phyloP scores from a whole-genome alignment of 2,888 invertebrate genomes.

The Salticus scenicus region DNA sequence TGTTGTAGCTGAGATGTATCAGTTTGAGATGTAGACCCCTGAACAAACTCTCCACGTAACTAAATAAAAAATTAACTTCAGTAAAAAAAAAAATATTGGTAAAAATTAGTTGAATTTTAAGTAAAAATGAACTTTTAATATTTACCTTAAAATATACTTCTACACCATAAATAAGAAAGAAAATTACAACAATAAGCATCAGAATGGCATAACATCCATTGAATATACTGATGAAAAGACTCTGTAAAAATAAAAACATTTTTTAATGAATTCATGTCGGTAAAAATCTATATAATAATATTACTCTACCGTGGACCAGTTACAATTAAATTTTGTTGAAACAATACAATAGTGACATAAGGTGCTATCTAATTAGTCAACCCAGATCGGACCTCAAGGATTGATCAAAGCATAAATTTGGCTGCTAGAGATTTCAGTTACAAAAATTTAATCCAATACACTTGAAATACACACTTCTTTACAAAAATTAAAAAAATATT shows the following conservation, averaged over 20 bases:
- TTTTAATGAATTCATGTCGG: too few relatives aligned
- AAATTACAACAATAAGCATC: slow-evolving; percentile 90
- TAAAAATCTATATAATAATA: too few relatives aligned
- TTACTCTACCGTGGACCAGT: too few relatives aligned
- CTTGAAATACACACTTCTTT: too few relatives aligned
- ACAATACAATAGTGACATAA: too few relatives aligned
- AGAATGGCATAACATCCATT: slow-evolving; percentile 94
- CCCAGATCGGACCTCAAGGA: too few relatives aligned
- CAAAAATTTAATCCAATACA: background rate
- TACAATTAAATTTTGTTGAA: too few relatives aligned
- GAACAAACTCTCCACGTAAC: slow-evolving; percentile 73
- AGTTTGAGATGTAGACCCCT: slow-evolving; percentile 73
- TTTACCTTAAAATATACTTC: slow-evolving; percentile 93
- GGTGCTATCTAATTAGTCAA: too few relatives aligned
- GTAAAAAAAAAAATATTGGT: background rate
- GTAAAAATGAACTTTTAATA: too few relatives aligned
- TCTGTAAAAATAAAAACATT: slow-evolving; percentile 74
- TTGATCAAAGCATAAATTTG: too few relatives aligned
- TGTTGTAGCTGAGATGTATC: slow-evolving; percentile 93
- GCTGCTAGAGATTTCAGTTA: too few relatives aligned
- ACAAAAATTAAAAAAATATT: too few relatives aligned
- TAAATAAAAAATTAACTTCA: slow-evolving; percentile 19
- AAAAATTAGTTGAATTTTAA: background rate
- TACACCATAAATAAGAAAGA: slow-evolving; percentile 94
- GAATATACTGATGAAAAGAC: slow-evolving; percentile 89